A percentile compares a stretch with the other conserved stretches of the same genome.
Evolutionary conservation across 2,113 vertebrate genomes (phyloP).

Genomic region (Chauna torquata): DNA sequence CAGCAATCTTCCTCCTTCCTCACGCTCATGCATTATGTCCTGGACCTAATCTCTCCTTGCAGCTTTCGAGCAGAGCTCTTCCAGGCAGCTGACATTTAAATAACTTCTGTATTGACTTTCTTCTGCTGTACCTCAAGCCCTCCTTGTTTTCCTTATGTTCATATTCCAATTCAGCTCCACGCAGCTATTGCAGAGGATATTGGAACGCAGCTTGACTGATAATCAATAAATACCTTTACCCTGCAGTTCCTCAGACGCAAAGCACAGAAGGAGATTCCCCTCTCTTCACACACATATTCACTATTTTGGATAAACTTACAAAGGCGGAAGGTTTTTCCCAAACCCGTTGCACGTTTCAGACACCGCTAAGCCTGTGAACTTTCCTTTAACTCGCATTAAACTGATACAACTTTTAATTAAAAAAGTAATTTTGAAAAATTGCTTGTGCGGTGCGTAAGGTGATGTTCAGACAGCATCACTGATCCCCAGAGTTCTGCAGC

Average conservation of each 20-base stretch:
- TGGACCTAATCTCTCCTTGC: conserved; percentile 27
- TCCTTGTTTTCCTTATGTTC: conserved; percentile 55
- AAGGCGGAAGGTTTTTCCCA: not conserved
- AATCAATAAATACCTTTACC: conserved; percentile 29
- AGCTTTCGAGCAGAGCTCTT: conserved; percentile 47
- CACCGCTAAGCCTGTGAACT: not conserved
- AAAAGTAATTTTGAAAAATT: conserved; percentile 71
- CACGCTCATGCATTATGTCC: not conserved
- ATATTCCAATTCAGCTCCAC: conserved; percentile 19
- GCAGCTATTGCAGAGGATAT: not conserved
- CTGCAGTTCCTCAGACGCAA: not conserved
- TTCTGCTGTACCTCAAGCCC: conserved; percentile 24
- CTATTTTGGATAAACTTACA: not conserved
- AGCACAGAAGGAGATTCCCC: not conserved
- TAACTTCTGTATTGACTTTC: conserved; percentile 63
- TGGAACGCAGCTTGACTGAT: not conserved
- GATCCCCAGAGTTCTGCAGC: conserved; percentile 65
- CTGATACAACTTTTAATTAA: conserved; percentile 71
- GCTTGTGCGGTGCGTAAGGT: conserved; percentile 36
- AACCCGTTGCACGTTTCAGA: not conserved
- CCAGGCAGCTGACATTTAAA: conserved; percentile 69
- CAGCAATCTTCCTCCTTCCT: conserved; percentile 25
- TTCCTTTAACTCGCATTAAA: conserved; percentile 56
- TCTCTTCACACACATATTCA: not conserved
- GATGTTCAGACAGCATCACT: conserved; percentile 53